Conservation (phyloP, 2,113 vertebrate genomes). For the Dermatemys mawii region DNA sequence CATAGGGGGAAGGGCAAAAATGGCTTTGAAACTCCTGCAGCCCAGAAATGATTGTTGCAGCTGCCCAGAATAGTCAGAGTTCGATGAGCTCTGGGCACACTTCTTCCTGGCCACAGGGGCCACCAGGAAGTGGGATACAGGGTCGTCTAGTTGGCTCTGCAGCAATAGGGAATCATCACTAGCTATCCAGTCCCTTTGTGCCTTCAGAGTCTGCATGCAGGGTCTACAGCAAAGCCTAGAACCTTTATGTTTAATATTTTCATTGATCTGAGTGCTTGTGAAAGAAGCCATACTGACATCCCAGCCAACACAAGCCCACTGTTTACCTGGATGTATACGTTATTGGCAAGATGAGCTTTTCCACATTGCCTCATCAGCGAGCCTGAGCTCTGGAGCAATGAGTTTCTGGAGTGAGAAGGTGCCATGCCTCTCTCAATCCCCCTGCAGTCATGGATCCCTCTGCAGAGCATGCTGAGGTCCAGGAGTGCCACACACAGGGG, state of each 20-base stretch:
- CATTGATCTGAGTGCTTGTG: not conserved
- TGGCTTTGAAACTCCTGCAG: not conserved
- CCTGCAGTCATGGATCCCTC: not conserved
- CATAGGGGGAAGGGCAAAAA: not conserved
- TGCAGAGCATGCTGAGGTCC: fast-evolving
- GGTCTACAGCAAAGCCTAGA: too few relatives aligned
- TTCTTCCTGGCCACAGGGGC: not conserved
- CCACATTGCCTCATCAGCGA: not conserved
- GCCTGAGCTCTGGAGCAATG: fast-evolving
- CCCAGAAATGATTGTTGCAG: not conserved
- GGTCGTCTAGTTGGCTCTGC: not conserved
- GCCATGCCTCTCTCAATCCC: fast-evolving
- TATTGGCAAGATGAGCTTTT: not conserved
- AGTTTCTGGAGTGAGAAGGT: not conserved
- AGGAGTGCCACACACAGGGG: fast-evolving
- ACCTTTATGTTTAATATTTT: too few relatives aligned
- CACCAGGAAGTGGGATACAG: not conserved
- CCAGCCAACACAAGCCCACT: not conserved
- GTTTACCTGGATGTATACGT: not conserved
- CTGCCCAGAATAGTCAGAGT: not conserved
- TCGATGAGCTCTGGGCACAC: not conserved
- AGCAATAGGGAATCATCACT: not conserved
- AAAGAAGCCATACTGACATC: not conserved
- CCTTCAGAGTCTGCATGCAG: not conserved
- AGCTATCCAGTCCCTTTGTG: not conserved